These are phyloP conservation scores for Coelopa pilipes DNA, from an alignment of 2,888 invertebrate genomes.

Conservation along the genomic window DNA sequence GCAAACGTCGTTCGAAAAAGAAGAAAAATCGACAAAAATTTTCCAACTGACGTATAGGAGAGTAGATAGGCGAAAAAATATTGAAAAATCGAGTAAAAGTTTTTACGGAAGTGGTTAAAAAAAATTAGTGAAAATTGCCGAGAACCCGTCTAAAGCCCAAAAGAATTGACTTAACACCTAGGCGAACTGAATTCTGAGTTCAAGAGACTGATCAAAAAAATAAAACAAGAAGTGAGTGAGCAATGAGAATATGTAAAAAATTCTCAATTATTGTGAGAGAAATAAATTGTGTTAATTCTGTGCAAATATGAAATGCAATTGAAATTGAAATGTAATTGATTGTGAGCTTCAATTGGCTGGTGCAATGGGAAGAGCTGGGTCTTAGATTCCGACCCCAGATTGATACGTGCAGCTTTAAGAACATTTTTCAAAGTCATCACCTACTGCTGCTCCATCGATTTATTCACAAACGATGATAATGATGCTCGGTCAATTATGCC, in stretches of 20 bases:
- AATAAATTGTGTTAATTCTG: constrained; percentile 7
- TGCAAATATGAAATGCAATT: neutral
- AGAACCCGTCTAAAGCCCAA: neutral
- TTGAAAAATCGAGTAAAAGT: constrained; percentile 1
- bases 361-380: too few species aligned
- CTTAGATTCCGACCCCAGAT: too few species aligned
- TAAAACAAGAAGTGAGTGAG: neutral
- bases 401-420: neutral
- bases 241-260: constrained; percentile 5
- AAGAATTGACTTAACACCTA: neutral
- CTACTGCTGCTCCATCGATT: constrained; percentile 25
- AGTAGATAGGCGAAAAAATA: constrained; percentile 12
- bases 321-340: neutral
- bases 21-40: constrained; percentile 10
- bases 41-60: neutral
- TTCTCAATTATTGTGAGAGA: neutral
- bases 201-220: constrained; percentile 1
- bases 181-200: neutral
- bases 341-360: too few species aligned
- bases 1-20: constrained; percentile 8
- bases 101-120: neutral
- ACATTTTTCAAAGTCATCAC: neutral
- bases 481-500: too few species aligned
- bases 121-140: neutral
- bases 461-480: constrained; percentile 11